Conservation (phyloP, 2,888 invertebrate genomes). For the Atethmia centrago region DNA sequence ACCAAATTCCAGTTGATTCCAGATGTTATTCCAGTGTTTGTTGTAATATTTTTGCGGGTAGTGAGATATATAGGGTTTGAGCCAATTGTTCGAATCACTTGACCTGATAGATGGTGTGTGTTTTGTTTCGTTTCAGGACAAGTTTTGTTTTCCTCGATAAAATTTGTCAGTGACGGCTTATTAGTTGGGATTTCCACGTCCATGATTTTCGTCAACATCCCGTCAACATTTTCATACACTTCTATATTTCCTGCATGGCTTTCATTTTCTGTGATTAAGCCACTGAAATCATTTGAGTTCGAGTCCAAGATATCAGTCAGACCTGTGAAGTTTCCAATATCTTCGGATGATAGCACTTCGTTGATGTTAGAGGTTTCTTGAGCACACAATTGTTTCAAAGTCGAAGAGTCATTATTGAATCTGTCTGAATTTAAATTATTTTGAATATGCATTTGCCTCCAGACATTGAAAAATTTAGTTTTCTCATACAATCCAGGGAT, state of each 20-base stretch:
- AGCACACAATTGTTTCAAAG: too few relatives aligned
- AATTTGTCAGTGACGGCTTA: neutral
- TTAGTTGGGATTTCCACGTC: neutral
- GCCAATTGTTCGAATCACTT: neutral
- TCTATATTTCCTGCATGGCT: neutral
- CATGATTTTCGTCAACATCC: neutral
- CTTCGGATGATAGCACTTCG: constrained; percentile 1
- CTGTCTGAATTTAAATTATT: too few relatives aligned
- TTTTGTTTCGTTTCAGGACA: neutral
- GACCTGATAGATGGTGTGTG: neutral
- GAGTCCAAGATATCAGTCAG: constrained; percentile 1
- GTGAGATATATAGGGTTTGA: neutral
- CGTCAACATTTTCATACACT: neutral
- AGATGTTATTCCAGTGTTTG: neutral
- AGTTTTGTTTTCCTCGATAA: neutral
- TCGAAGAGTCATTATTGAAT: too few relatives aligned
- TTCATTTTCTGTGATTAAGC: neutral
- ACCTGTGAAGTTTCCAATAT: neutral
- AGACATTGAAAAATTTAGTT: too few relatives aligned
- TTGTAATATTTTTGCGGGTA: constrained; percentile 2
- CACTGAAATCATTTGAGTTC: neutral
- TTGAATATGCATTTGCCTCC: too few relatives aligned
- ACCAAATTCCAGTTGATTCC: too few relatives aligned
- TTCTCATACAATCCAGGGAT: too few relatives aligned
- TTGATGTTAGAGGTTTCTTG: constrained; percentile 1